Base-by-base conservation (phyloP, 2,888 invertebrate species). In the Pimpla rufipes region DNA sequence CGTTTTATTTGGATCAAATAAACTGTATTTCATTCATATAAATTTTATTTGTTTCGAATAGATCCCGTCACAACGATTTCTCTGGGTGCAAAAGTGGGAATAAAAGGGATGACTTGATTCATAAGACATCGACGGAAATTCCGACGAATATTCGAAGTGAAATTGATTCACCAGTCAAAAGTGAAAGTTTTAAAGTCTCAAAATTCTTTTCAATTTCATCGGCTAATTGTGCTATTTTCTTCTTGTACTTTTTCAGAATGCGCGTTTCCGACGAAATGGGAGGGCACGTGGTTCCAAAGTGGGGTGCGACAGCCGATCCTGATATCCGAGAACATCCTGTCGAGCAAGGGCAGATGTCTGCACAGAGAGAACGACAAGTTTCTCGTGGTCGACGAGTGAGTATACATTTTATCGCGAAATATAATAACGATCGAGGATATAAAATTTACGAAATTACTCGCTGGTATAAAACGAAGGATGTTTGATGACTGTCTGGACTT, bases 211-310 rank as follows among this genome's bases (percentile, higher is more conserved):
- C 11, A 23, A 13, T 21, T 0, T 11, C 16, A 50, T 35, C 35
- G 16, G 5, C 16, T 57, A 45, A 68, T 62, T 8, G 10, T 21
- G 11, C 3, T 13, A 16, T 52, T 37, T 18, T 13, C 13, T 62
- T 1, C 55, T 79, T 88, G 88, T 85, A n/a, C 87, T 88, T 86
- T 93, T 94, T 85, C 94, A 95, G 92, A 96, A 95, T 98, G 98
- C 94, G 95, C 95, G 88, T 97, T 98, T 94, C 97, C 97, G 87
- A 94, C 95, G 88, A 95, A 96, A 88, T 98, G 98, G 98, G 96
- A 97, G 93, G 98, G 98, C 88, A 96, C 96, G 88, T 98, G 98
- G 98, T 98, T 98, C 94, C 97, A 97, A 93, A 97, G 97, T 83
- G 98, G 98, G 83, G 97, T 97, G 89, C 96, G 97, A 91, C 97